Evolutionary conservation across 2,113 vertebrate species (phyloP), one percentile per base, ranked within the genome.

Genomic region (Melanotaenia duboulayi): DNA sequence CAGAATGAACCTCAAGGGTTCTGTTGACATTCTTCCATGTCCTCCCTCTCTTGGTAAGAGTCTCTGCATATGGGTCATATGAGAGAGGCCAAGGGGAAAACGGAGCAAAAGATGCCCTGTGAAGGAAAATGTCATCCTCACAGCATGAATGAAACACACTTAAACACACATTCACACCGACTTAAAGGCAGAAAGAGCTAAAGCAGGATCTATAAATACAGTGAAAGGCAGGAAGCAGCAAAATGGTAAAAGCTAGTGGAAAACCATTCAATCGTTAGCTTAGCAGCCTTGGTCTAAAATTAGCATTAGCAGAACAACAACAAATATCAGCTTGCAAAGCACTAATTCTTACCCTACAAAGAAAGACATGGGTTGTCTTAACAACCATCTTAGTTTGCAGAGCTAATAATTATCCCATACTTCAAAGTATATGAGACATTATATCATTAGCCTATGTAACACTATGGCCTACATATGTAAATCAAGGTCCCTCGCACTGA

Each of bases 1-100:
- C 5, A 74, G 17, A 57, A 61, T 46, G 73, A 72, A 49, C 84
- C 85, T 86, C 81, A 76, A 76, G 84, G 84, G 73, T 80, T 83
- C 56, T 20, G 39, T 64, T 92, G 90, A 91, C 91, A 88, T 92
- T 92, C 87, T 91, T 84, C 71, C 76, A 58, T 81, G 80, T 79
- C 65, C 65, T 64, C 65, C 28, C 80, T 71, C 56, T 65, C 75
- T 40, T 57, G 63, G 71, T 85, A 51, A 80, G 81, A 77, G 76
- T 73, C 77, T 58, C 59, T 72, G 69, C 65, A 82, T 84, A 76
- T 78, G 79, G 87, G 88, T 86, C 86, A 90, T 25, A 66, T 52
- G 61, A 82, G 78, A 82, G 78, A 81, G 78, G 83, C 80, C 79
- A 85, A 79, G 48, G 81, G 86, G 54, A 70, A 78, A 89, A 76